Conservation (phyloP, 2,888 invertebrate genomes). For the Microplitis manilae region DNA sequence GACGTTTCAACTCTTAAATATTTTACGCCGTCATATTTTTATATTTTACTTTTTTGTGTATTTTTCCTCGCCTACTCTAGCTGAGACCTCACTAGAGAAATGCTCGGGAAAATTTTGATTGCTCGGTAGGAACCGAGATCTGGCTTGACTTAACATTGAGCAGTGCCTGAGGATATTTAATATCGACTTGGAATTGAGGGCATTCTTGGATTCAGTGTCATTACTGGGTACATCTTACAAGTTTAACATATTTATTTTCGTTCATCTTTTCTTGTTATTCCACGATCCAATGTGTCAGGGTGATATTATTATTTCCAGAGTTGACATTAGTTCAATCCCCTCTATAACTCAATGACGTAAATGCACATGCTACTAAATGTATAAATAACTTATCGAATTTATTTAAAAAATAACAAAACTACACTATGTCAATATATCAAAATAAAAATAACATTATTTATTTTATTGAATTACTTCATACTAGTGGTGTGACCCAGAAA, state of each 20-base stretch:
- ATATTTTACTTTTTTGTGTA: background rate
- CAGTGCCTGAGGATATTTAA: constrained; percentile 11
- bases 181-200: constrained; percentile 20
- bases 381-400: background rate
- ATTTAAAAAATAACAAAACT: background rate
- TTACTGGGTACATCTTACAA: constrained; percentile 3
- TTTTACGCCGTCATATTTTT: constrained; percentile 23
- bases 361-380: background rate
- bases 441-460: no score
- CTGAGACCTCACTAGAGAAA: background rate
- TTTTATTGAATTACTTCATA: no score
- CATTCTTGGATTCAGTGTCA: constrained; percentile 24
- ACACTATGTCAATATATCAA: no score
- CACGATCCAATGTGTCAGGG: constrained; percentile 4
- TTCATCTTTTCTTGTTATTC: background rate
- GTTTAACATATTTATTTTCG: constrained; percentile 23
- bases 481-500: no score
- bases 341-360: background rate
- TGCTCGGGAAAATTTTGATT: constrained; percentile 23
- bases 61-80: background rate
- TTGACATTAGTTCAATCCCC: background rate
- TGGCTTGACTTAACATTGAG: background rate
- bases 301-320: constrained; percentile 8
- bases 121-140: background rate
- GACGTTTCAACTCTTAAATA: constrained; percentile 9